Base-by-base conservation (phyloP, 2,888 invertebrate genomes). In the Abscondita cerata region DNA sequence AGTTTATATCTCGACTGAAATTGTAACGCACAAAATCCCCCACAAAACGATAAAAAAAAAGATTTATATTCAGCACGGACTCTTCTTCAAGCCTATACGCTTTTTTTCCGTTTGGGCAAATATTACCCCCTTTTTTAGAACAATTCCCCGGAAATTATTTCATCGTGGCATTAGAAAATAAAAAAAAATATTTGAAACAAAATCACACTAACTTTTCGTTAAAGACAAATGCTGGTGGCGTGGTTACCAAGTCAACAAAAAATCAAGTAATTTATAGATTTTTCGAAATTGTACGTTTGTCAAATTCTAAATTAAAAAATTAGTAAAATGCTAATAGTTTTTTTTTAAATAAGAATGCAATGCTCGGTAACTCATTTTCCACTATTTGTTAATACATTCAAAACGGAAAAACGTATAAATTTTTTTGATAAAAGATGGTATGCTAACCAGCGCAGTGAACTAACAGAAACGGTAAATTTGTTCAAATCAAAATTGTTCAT, bases 381-480 rank as follows among this genome's bases (percentile, higher is more conserved):
- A n/a, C n/a, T n/a, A n/a, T n/a, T n/a, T n/a, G n/a, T n/a, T n/a
- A n/a, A n/a, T n/a, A n/a, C n/a, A n/a, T n/a, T n/a, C n/a, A n/a
- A n/a, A n/a, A n/a, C n/a, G n/a, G n/a, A n/a, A n/a, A 6, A 41
- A 41, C 11, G n/a, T 36, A 5, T 15, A 15, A 41, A 41, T 1
- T 13, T 13, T 15, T 41, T 41, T 8, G 41, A 13, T 4, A 41
- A 16, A 2, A 41, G 41, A 36, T 36, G 13, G 8, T 41, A 15
- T 41, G 13, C 41, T 2, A 41, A 8, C 8, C 13, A 41, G 8
- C 13, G 16, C 9, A 15, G 16, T 13, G 41, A 25, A 25, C 25
- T 13, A 15, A 41, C 12, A 2, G 44, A 44, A 44, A 44, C 16
- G 44, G 44, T 44, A 44, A 3, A n/a, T 44, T 44, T n/a, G 19